Conservation (phyloP, 2,113 vertebrate species). For the Caretta caretta region DNA sequence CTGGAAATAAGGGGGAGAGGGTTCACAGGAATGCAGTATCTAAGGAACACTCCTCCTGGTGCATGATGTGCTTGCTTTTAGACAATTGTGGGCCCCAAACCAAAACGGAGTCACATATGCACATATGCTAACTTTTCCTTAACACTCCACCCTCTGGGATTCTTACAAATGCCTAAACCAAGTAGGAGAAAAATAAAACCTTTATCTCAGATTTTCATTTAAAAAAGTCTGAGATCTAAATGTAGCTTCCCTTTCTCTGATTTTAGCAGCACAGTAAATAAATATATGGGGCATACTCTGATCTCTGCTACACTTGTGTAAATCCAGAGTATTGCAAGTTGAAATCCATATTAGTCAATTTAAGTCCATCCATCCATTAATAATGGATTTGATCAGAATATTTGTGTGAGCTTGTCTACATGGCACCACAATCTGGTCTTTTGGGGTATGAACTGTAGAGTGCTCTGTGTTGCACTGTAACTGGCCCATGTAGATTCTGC, state of each 20-base stretch:
- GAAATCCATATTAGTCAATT: background rate
- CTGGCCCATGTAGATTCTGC: too few species aligned
- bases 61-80: too few species aligned
- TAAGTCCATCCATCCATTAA: constrained; percentile 6
- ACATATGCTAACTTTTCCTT: too few species aligned
- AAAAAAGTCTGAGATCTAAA: background rate
- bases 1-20: too few species aligned
- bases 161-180: background rate
- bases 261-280: background rate
- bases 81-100: too few species aligned
- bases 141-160: too few species aligned
- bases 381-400: constrained; percentile 26
- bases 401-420: background rate
- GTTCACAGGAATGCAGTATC: too few species aligned
- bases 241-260: background rate
- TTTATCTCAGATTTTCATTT: background rate
- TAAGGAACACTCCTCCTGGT: too few species aligned
- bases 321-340: constrained; percentile 28
- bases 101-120: too few species aligned
- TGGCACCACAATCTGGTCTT: too few species aligned
- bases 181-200: background rate
- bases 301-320: background rate
- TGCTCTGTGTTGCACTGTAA: too few species aligned
- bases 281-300: constrained; percentile 23
- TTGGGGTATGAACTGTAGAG: too few species aligned